Evolutionary conservation across 1,140 invertebrate genomes (phyloP).

Genomic region (Lordiphosa stackelbergi): DNA sequence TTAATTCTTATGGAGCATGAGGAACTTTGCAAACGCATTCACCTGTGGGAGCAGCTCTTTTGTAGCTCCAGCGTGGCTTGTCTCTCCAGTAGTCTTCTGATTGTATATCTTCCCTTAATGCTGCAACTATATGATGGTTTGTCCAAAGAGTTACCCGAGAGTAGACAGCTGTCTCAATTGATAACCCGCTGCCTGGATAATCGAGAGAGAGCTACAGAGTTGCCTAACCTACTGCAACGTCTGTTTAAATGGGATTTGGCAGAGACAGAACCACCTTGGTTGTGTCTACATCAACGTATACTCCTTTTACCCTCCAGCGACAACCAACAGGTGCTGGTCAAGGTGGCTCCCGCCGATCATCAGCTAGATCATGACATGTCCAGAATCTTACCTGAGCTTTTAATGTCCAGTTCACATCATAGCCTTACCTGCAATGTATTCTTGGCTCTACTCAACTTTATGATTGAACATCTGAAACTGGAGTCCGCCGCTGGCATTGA

Average conservation of each 20-base stretch:
- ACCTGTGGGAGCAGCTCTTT: constrained; percentile 51
- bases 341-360: constrained; percentile 34
- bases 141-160: constrained; percentile 5
- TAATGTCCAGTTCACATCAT: constrained; percentile 40
- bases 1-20: constrained; percentile 58
- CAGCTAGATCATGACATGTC: constrained; percentile 22
- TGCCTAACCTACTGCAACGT: constrained; percentile 25
- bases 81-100: constrained; percentile 53
- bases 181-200: constrained; percentile 60
- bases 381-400: constrained; percentile 26
- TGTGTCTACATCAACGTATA: constrained; percentile 42
- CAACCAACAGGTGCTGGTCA: constrained; percentile 12
- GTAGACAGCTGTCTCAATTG: constrained; percentile 18
- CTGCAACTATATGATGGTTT: constrained; percentile 47
- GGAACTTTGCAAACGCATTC: constrained; percentile 37
- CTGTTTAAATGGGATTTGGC: constrained; percentile 32
- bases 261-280: constrained; percentile 15
- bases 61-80: constrained; percentile 56
- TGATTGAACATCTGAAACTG: constrained; percentile 24
- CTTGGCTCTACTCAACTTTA: constrained; percentile 37
- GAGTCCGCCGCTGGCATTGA: constrained; percentile 19
- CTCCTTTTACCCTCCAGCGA: constrained; percentile 7
- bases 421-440: constrained; percentile 60
- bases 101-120: constrained; percentile 46
- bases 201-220: constrained; percentile 28